phyloP scores from a whole-genome alignment of 2,888 invertebrate species.

The Mesorhabditis sp. region DNA sequence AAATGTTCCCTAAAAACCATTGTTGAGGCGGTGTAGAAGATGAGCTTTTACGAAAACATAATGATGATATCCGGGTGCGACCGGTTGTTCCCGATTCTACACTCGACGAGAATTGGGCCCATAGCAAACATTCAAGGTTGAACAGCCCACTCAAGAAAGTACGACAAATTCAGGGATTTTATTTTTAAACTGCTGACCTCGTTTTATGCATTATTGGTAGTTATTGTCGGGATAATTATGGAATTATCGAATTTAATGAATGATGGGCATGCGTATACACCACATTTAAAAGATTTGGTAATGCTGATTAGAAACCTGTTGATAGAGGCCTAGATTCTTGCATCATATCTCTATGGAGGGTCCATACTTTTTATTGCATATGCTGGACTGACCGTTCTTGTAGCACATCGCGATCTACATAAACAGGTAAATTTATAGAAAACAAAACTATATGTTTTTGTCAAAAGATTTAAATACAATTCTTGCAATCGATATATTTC shows the following conservation, averaged over 20 bases:
- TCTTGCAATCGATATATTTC: not conserved
- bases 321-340: slow-evolving; percentile 20
- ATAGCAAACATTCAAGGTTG: not conserved
- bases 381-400: slow-evolving; percentile 18
- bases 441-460: too few relatives aligned
- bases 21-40: too few relatives aligned
- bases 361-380: slow-evolving; percentile 35
- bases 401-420: slow-evolving; percentile 10
- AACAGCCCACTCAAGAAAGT: not conserved
- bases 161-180: slow-evolving; percentile 18
- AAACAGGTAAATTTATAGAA: not conserved
- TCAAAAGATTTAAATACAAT: too few relatives aligned
- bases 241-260: slow-evolving; percentile 40
- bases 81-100: not conserved
- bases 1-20: too few relatives aligned
- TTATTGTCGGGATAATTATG: slow-evolving; percentile 37
- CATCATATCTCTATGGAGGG: slow-evolving; percentile 31
- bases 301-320: not conserved
- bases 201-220: slow-evolving; percentile 41
- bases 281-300: slow-evolving; percentile 32
- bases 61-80: not conserved
- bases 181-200: slow-evolving; percentile 35
- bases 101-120: not conserved
- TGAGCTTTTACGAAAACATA: not conserved
- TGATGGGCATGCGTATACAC: slow-evolving; percentile 12